A percentile compares a stretch with the other conserved stretches of the same genome.
phyloP scores from a whole-genome alignment of 2,113 vertebrate species.

The Brachyhypopomus occidentalis region DNA sequence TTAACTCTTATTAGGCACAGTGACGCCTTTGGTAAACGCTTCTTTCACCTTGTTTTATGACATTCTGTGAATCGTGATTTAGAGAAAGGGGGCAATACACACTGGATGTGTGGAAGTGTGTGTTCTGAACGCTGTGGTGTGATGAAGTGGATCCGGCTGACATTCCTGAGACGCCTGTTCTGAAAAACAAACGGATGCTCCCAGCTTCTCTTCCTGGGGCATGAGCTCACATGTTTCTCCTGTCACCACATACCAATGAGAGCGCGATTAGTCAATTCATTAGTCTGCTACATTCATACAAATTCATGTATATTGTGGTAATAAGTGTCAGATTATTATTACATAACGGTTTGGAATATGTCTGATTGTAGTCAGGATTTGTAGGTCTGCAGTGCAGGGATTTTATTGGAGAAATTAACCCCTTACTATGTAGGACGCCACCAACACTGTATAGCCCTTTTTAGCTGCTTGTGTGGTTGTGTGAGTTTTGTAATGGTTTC shows the following conservation, averaged over 20 bases:
- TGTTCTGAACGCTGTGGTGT: background rate
- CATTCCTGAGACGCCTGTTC: conserved; percentile 11
- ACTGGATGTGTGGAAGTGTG: background rate
- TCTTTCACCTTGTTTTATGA: background rate
- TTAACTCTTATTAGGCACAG: background rate
- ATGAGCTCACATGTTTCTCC: background rate
- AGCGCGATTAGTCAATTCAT: background rate
- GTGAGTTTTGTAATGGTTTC: too few relatives aligned
- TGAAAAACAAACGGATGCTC: conserved; percentile 1
- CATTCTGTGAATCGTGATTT: background rate
- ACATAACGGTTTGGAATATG: too few relatives aligned
- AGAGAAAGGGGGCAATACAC: background rate
- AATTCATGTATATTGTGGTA: background rate
- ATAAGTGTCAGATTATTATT: too few relatives aligned
- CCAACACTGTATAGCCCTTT: too few relatives aligned
- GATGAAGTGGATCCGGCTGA: background rate
- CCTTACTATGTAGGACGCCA: too few relatives aligned
- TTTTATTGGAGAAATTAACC: too few relatives aligned
- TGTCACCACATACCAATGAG: background rate
- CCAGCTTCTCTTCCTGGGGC: conserved; percentile 19
- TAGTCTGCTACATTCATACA: background rate
- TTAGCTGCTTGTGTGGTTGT: too few relatives aligned
- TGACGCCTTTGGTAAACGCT: background rate
- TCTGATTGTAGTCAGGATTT: too few relatives aligned
- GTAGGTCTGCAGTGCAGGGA: too few relatives aligned